phyloP scores from a whole-genome alignment of 2,797 vertebrate species.

The Micropoecilia bifurca region DNA sequence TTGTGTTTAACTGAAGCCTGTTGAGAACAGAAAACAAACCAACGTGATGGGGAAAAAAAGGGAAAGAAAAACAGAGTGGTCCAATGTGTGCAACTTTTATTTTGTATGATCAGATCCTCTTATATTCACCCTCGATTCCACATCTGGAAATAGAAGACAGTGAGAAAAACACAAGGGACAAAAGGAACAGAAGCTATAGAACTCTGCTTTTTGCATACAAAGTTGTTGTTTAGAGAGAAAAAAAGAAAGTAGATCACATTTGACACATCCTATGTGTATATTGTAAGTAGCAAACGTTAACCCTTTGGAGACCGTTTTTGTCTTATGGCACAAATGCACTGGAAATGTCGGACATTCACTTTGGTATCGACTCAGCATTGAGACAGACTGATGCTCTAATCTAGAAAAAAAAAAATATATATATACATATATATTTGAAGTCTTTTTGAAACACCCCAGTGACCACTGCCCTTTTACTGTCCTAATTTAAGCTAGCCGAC shows the following conservation, averaged over 20 bases:
- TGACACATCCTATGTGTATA: constrained; percentile 31
- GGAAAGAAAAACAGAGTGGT: constrained; percentile 47
- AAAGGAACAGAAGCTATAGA: constrained; percentile 53
- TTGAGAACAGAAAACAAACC: constrained; percentile 31
- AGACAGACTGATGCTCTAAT: neutral
- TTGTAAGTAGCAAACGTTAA: constrained; percentile 49
- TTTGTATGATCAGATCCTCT: constrained; percentile 56
- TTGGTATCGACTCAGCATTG: neutral
- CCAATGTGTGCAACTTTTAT: constrained; percentile 60
- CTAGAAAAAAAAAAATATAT: neutral
- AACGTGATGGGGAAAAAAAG: constrained; percentile 13
- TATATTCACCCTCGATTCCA: constrained; percentile 22
- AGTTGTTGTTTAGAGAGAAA: neutral
- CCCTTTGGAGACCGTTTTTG: constrained; percentile 50
- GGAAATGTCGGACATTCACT: constrained; percentile 45
- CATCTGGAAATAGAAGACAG: constrained; percentile 11
- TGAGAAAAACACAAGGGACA: constrained; percentile 31
- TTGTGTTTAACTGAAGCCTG: constrained; percentile 28
- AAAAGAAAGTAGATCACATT: constrained; percentile 25
- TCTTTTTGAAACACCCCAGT: constrained; percentile 13
- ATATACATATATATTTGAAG: neutral
- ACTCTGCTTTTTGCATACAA: constrained; percentile 44
- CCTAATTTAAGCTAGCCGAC: neutral
- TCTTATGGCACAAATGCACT: constrained; percentile 69
- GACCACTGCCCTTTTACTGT: constrained; percentile 36